These are phyloP conservation scores for Cepphus grylle DNA, from an alignment of 2,113 vertebrate genomes.

Conservation along the genomic window DNA sequence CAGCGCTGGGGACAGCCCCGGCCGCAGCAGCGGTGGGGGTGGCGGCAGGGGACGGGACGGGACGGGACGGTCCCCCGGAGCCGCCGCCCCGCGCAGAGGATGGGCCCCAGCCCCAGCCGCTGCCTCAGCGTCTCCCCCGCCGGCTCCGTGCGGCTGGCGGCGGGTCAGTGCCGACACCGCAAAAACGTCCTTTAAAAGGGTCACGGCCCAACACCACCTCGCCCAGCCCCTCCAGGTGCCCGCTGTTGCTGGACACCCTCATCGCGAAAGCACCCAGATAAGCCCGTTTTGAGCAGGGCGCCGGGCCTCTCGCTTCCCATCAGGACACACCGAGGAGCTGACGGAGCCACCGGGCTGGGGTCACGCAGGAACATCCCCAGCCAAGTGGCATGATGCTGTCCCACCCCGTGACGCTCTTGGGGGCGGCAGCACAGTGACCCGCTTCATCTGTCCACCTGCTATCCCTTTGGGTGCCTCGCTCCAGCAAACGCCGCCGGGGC, in stretches of 20 bases:
- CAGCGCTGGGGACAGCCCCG: background rate
- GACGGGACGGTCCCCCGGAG: background rate
- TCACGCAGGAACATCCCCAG: background rate
- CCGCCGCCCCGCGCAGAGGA: fast-evolving
- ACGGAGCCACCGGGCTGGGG: background rate
- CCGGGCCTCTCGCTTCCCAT: background rate
- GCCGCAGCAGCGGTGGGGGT: background rate
- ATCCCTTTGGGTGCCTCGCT: background rate
- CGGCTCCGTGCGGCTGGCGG: background rate
- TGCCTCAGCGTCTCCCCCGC: background rate
- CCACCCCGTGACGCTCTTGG: background rate
- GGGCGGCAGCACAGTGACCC: fast-evolving
- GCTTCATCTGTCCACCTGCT: fast-evolving
- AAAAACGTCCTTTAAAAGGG: background rate
- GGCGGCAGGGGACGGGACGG: background rate
- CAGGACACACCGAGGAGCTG: background rate
- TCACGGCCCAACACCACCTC: background rate
- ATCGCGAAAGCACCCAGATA: background rate
- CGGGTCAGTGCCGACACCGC: background rate
- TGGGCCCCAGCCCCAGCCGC: fast-evolving
- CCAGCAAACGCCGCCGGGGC: fast-evolving
- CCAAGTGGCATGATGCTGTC: fast-evolving
- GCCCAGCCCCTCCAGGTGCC: background rate
- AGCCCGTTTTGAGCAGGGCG: background rate
- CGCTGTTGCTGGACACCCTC: background rate